phyloP scores from a whole-genome alignment of 2,113 vertebrate genomes.

The Reinhardtius hippoglossoides region DNA sequence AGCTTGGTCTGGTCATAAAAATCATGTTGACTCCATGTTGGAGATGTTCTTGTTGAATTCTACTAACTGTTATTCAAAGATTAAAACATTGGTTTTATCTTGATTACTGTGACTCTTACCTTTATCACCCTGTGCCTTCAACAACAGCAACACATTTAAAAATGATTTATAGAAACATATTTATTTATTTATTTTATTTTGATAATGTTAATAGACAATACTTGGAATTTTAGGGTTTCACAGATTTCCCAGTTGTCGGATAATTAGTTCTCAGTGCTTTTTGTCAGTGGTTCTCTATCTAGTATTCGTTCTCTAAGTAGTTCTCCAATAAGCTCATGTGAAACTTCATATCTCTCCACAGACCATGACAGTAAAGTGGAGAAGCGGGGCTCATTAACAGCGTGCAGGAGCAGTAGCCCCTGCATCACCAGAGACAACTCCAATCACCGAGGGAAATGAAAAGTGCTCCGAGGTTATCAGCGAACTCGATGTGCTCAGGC shows the following conservation, averaged over 20 bases:
- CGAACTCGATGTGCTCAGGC: constrained; percentile 21
- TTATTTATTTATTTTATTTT: too few relatives aligned
- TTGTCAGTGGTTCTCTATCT: not conserved
- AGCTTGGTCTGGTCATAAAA: too few relatives aligned
- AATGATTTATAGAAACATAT: too few relatives aligned
- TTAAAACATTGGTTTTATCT: too few relatives aligned
- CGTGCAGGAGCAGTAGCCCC: constrained; percentile 82
- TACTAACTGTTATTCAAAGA: too few relatives aligned
- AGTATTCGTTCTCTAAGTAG: not conserved
- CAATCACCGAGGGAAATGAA: constrained; percentile 87
- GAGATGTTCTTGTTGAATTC: too few relatives aligned
- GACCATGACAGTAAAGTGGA: constrained; percentile 89
- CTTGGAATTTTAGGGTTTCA: not conserved
- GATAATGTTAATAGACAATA: not conserved
- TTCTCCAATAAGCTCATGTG: not conserved
- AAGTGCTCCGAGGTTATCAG: constrained; percentile 6
- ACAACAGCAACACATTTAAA: too few relatives aligned
- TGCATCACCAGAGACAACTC: constrained; percentile 87
- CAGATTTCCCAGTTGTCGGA: not conserved
- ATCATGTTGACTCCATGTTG: too few relatives aligned
- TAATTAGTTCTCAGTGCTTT: not conserved
- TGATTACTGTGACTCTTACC: too few relatives aligned
- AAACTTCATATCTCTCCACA: constrained; percentile 64
- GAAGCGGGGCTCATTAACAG: constrained; percentile 74
- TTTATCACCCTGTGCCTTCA: too few relatives aligned